phyloP scores from a whole-genome alignment of 1,140 invertebrate genomes.

The Formica exsecta region DNA sequence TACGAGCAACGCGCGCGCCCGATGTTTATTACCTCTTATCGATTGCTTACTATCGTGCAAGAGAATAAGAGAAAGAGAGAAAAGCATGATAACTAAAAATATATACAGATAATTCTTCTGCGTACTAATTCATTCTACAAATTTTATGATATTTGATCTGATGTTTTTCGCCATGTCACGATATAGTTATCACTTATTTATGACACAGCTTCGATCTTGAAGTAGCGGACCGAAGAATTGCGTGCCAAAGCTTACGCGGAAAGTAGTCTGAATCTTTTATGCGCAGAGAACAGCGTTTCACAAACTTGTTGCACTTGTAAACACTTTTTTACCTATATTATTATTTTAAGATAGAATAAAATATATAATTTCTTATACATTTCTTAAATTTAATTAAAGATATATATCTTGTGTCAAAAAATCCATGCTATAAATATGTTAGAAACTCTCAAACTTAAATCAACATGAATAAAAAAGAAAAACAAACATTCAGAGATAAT shows the following conservation, averaged over 20 bases:
- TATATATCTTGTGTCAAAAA: neutral
- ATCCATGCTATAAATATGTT: neutral
- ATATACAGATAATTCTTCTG: slow-evolving; percentile 31
- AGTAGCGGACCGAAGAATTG: slow-evolving; percentile 73
- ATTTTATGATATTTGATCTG: slow-evolving; percentile 34
- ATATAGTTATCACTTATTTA: slow-evolving; percentile 72
- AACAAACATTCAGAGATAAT: neutral
- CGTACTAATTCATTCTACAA: neutral
- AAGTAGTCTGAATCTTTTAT: slow-evolving; percentile 77
- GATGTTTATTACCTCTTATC: neutral
- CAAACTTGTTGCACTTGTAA: neutral
- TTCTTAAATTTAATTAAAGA: neutral
- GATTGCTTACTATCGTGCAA: neutral
- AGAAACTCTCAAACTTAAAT: neutral
- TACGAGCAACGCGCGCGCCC: neutral
- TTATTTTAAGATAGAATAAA: neutral
- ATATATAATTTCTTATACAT: neutral
- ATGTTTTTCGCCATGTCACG: slow-evolving; percentile 13
- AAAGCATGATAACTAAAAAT: slow-evolving; percentile 3
- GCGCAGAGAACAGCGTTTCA: slow-evolving; percentile 27
- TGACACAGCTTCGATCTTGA: slow-evolving; percentile 32
- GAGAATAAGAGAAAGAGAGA: neutral
- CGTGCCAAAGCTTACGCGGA: slow-evolving; percentile 71
- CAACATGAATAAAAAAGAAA: neutral
- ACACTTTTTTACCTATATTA: neutral